Percentiles rank a stretch among this genome's conserved stretches.
These are phyloP conservation scores for Plebejus argus DNA, from an alignment of 2,888 invertebrate genomes.

Conservation along the genomic window DNA sequence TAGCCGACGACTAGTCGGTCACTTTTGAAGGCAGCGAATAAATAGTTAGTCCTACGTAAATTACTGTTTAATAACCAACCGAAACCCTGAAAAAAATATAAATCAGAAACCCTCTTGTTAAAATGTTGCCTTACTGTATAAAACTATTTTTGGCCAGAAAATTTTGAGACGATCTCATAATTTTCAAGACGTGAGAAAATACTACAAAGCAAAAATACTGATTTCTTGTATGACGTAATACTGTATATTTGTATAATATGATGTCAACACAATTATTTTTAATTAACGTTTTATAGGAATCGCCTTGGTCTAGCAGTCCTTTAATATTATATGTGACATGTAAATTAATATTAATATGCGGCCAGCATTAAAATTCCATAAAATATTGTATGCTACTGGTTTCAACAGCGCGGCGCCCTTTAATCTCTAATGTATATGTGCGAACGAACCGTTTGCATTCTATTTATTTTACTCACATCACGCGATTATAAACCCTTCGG, in stretches of 20 bases:
- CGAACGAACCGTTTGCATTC: background rate
- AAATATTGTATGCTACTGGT: background rate
- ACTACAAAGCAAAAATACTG: background rate
- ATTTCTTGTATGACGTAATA: slow-evolving; percentile 24
- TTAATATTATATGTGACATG: background rate
- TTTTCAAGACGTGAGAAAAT: background rate
- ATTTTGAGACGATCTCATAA: background rate
- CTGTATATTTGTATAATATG: slow-evolving; percentile 6
- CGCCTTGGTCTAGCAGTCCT: slow-evolving; percentile 31
- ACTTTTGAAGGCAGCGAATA: too few species aligned
- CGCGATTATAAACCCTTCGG: background rate
- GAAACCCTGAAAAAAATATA: too few species aligned
- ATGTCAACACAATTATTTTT: slow-evolving; percentile 22
- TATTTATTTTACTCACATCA: slow-evolving; percentile 11
- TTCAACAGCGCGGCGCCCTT: background rate
- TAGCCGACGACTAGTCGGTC: too few species aligned
- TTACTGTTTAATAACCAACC: too few species aligned
- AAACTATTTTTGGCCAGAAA: background rate
- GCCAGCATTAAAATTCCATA: slow-evolving; percentile 10
- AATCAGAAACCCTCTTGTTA: too few species aligned
- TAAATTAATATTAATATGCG: slow-evolving; percentile 2
- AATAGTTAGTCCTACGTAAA: too few species aligned
- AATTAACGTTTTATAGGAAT: slow-evolving; percentile 35
- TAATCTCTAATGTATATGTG: slow-evolving; percentile 14
- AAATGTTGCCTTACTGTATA: background rate